Base-by-base conservation (phyloP, 2,888 invertebrate species). In the Lepidocyrtoides sp. region DNA sequence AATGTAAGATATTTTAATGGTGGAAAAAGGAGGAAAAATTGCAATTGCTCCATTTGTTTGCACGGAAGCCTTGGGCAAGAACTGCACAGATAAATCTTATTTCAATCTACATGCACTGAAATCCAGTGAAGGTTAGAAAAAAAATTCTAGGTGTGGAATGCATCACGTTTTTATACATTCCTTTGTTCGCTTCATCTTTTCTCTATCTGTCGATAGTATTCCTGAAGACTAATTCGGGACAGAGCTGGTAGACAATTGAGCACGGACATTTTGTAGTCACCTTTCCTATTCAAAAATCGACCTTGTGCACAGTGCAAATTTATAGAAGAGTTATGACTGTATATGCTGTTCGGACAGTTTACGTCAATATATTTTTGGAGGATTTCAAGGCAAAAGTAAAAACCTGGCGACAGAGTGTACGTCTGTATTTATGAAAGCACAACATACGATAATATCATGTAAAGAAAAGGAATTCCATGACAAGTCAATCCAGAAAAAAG, bases 401-500 rank as follows among this genome's bases (percentile, higher is more conserved):
- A 69, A 32, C 3, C 2, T 10, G 1, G 10, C 57, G 17, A 57
- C 20, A 20, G 10, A 2, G 57, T 57, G 7, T 17, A 17, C n/a
- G 36, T 36, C 2, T 69, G 17, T 8, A 69, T 41, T 41, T 8
- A 23, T 29, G 51, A 17, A 23, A 81, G 51, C 14, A 14, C 14
- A 36, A 36, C 20, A 44, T 5, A 7, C n/a, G 51, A 36, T 57
- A 84, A 84, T 48, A 51, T 82, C 83, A 85, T 75, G 72, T 26
- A 60, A 75, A 63, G 23, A 51, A 72, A 44, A 72, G 41, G 75
- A 63, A 77, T 86, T 63, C 44, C 86, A 88, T 81, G 79, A 88
- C 87, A 88, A 88, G 87, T 88, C 87, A 88, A 88, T 88, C 81
- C 54, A 63, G 23, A 23, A 32, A 83, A 23, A 60, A 63, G 63